Percentiles rank a stretch among this genome's conserved stretches.
Conservation (phyloP, 1,140 invertebrate genomes). For the Drosophila suzukii region DNA sequence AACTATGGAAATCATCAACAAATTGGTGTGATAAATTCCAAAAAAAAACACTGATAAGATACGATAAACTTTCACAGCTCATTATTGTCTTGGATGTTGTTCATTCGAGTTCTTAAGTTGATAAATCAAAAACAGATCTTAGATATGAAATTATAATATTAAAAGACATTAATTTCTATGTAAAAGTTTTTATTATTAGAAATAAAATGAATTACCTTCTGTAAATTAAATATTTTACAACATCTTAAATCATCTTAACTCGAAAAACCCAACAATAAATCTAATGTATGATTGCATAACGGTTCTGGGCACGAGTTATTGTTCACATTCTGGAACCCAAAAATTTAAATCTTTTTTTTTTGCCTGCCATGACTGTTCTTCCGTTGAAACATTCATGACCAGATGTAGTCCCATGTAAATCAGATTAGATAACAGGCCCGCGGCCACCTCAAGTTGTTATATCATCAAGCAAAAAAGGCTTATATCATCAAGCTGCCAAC, state of each 20-base stretch:
- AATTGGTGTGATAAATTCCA: constrained; percentile 14
- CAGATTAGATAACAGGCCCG: constrained; percentile 5
- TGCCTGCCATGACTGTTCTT: neutral
- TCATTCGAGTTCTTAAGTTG: neutral
- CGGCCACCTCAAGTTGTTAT: constrained; percentile 7
- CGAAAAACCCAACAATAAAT: neutral
- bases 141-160: neutral
- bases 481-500: constrained; percentile 6
- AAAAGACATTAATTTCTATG: no score
- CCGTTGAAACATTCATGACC: constrained; percentile 6
- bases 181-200: neutral
- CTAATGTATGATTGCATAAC: neutral
- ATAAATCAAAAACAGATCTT: neutral
- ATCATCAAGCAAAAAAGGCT: constrained; percentile 6
- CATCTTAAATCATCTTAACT: neutral
- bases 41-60: constrained; percentile 7
- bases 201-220: no score
- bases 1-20: constrained; percentile 8
- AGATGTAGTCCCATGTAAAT: constrained; percentile 5
- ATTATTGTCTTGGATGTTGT: neutral
- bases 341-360: neutral
- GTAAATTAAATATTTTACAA: no score
- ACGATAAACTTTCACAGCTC: neutral
- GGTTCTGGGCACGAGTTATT: neutral
- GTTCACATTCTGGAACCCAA: neutral